phyloP scores from a whole-genome alignment of 1,140 invertebrate genomes.

The Trichoplusia ni region DNA sequence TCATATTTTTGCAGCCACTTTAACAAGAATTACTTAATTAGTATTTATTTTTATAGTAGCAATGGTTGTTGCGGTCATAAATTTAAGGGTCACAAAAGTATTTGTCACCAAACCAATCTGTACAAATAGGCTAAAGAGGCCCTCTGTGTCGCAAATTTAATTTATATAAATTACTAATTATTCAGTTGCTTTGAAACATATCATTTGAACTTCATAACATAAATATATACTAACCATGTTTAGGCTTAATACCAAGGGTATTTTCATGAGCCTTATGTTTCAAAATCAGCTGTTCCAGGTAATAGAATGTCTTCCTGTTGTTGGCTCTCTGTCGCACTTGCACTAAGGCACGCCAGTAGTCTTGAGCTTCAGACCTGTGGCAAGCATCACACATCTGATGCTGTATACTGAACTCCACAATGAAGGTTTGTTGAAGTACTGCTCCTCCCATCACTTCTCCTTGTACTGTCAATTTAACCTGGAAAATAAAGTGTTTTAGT shows the following conservation, averaged over 20 bases:
- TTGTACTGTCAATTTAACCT: slow-evolving; percentile 98
- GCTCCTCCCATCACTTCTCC: slow-evolving; percentile 94
- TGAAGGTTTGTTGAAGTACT: slow-evolving; percentile 94
- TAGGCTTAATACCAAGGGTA: slow-evolving; percentile 96
- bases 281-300: slow-evolving; percentile 98
- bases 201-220: too few species aligned
- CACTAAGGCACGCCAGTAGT: slow-evolving; percentile 97
- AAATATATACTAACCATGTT: slow-evolving; percentile 86
- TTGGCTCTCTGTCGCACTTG: slow-evolving; percentile 93
- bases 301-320: slow-evolving; percentile 99
- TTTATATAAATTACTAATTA: too few species aligned
- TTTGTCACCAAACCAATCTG: too few species aligned
- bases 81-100: too few species aligned
- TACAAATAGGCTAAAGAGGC: too few species aligned
- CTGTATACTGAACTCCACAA: slow-evolving; percentile 95
- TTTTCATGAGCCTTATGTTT: slow-evolving; percentile 97
- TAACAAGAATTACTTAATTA: too few species aligned
- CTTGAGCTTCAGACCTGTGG: slow-evolving; percentile 97
- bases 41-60: too few species aligned
- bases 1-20: too few species aligned
- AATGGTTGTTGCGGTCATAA: too few species aligned
- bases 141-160: too few species aligned
- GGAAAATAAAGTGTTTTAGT: slow-evolving; percentile 26
- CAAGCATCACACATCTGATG: slow-evolving; percentile 99
- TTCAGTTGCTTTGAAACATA: too few species aligned